Evolutionary conservation across 2,113 vertebrate species (phyloP).

Genomic region (Octodon degus): DNA sequence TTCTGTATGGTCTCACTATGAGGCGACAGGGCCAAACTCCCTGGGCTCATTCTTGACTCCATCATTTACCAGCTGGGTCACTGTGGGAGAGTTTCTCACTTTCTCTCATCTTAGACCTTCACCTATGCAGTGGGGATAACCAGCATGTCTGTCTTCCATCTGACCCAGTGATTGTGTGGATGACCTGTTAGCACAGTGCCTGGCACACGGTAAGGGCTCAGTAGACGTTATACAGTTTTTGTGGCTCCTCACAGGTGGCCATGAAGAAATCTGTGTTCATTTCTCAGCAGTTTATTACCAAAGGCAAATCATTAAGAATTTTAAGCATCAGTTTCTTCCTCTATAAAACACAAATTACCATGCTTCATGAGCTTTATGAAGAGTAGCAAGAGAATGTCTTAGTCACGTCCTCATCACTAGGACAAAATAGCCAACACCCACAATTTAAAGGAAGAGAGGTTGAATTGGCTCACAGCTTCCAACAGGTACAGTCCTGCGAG

Average conservation of each 20-base stretch:
- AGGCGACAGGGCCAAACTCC: not conserved
- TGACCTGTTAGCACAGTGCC: not conserved
- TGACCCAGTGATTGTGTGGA: not conserved
- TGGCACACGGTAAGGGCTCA: not conserved
- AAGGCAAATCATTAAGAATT: not conserved
- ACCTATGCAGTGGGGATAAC: not conserved
- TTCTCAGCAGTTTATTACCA: conserved; percentile 8
- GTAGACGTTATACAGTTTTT: not conserved
- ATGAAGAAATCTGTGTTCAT: not conserved
- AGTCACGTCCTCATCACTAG: not conserved
- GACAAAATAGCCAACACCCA: not conserved
- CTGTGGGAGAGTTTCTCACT: not conserved
- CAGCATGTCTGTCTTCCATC: not conserved
- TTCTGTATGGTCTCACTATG: not conserved
- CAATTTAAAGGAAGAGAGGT: not conserved
- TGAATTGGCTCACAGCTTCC: not conserved
- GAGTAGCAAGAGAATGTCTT: not conserved
- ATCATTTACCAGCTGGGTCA: not conserved
- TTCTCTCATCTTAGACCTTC: not conserved
- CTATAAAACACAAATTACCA: conserved; percentile 11
- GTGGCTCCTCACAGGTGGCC: not conserved
- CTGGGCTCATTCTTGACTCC: not conserved
- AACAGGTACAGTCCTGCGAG: not conserved
- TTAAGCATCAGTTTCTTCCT: not conserved
- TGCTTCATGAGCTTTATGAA: not conserved